Evolutionary conservation across 1,140 invertebrate species (phyloP).

Genomic region (Euborellia annulipes): DNA sequence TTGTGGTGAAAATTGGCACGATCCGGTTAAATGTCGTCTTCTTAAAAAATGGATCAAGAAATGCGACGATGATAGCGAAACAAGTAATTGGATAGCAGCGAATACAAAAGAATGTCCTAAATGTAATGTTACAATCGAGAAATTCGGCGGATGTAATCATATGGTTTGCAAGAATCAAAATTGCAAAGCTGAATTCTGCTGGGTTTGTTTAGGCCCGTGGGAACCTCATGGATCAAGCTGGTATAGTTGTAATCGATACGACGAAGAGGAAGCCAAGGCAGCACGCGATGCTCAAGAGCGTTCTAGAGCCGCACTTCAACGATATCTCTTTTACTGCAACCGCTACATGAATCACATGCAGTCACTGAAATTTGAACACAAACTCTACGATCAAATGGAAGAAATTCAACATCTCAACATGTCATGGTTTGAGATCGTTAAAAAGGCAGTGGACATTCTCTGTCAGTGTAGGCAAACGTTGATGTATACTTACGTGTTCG

Average conservation of each 20-base stretch:
- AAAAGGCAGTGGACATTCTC: conserved; percentile 50
- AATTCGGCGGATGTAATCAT: conserved; percentile 64
- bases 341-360: conserved; percentile 64
- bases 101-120: conserved; percentile 70
- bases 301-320: conserved; percentile 44
- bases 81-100: conserved; percentile 22
- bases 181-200: conserved; percentile 64
- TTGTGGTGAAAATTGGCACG: background rate
- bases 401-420: conserved; percentile 66
- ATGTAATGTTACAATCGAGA: conserved; percentile 58
- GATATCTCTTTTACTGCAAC: conserved; percentile 53
- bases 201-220: conserved; percentile 65
- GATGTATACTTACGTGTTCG: conserved; percentile 62
- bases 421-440: conserved; percentile 62
- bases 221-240: conserved; percentile 59
- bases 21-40: too few species aligned
- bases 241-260: conserved; percentile 48
- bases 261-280: conserved; percentile 47
- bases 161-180: conserved; percentile 64
- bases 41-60: too few species aligned
- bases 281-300: conserved; percentile 46
- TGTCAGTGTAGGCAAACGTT: conserved; percentile 50
- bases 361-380: conserved; percentile 57
- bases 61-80: too few species aligned
- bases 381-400: conserved; percentile 56